Base-by-base conservation (phyloP, 2,888 invertebrate genomes). In the Cyclophora punctaria region DNA sequence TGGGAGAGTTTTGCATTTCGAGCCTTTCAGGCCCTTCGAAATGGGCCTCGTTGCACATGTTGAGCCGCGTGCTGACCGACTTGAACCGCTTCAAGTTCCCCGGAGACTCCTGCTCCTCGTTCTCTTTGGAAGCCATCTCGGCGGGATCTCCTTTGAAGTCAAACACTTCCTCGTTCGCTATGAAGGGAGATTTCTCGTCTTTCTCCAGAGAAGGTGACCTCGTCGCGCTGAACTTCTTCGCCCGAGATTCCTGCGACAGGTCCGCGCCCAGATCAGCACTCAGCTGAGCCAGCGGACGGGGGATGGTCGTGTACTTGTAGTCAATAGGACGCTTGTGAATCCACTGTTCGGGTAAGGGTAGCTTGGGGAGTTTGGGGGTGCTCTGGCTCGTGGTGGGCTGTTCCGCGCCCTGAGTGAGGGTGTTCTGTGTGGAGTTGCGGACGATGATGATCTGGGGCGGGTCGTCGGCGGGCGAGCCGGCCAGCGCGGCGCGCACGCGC, bases 131-230 rank as follows among this genome's bases (percentile, higher is more conserved):
- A 47, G 78, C 67, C 60, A 66, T 62, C 59, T 72, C 72, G 7
- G 47, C 58, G 2, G 71, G 60, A 46, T 78, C 80, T 7, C 66
- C 64, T 57, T 82, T 84, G 55, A 88, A 89, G 0, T 81, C 86
- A 58, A 89, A 89, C 4, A 86, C 84, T 46, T 76, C 77, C 41
- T 78, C 82, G 3, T 72, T 66, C 45, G 59, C 57, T 6, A 79
- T 55, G 51, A 88, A 85, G 4, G 89, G 89, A 0, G 84, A 83
- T 51, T 84, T 88, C 3, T 89, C 89, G 83, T 89, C 89, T 59
- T 87, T 88, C 53, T 89, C 89, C n/a, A 89, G 62, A 0, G 89
- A 89, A 0, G 89, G 89, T 0, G 89, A 89, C 5, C 89, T 66
- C 0, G 89, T 88, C 0, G 83, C 88, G 49, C 89, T 87, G 57